Evolutionary conservation across 2,888 invertebrate genomes (phyloP), one percentile per base, ranked within the genome.

Genomic region (Rapana venosa): DNA sequence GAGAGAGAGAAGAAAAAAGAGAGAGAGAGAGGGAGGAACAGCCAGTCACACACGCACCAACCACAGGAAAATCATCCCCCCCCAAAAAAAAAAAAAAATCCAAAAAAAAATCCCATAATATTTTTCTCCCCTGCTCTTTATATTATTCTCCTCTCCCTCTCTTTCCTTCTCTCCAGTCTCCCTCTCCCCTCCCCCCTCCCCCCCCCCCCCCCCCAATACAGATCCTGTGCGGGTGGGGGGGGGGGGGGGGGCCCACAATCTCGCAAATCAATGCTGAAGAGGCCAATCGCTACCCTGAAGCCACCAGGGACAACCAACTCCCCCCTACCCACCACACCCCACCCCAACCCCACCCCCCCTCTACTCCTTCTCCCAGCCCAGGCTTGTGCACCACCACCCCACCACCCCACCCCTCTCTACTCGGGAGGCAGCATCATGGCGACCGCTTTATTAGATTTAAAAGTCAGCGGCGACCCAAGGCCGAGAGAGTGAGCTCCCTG

Each of bases 201-300:
- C 15, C 11, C 4, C n/a, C n/a, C 13, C n/a, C 77, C n/a, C n/a
- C n/a, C 11, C n/a, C 77, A 1, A 13, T 77, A 11, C 11, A 11
- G 22, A 13, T 77, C 26, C n/a, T n/a, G n/a, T 77, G 11, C n/a
- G 2, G 11, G 26, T 17, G 15, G 22, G 8, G 11, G 0, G n/a
- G 30, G 13, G 58, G 58, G 30, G n/a, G 30, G 6, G n/a, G 20
- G 1, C 70, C 74, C 22, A 84, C 84, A 35, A 36, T 35, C 87
- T 87, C 87, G 32, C 77, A 87, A 87, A 87, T 87, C 87, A 87
- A 87, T 87, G 87, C 87, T 77, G 77, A 77, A 56, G 74, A 47
- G 32, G 66, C 77, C 87, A 87, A 87, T 87, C 87, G 79, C 87
- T 70, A 87, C 61, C 70, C 66, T 20, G 22, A 20, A 84, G 22